Evolutionary conservation across 2,797 vertebrate genomes (phyloP).

Genomic region (Danio tinwini): DNA sequence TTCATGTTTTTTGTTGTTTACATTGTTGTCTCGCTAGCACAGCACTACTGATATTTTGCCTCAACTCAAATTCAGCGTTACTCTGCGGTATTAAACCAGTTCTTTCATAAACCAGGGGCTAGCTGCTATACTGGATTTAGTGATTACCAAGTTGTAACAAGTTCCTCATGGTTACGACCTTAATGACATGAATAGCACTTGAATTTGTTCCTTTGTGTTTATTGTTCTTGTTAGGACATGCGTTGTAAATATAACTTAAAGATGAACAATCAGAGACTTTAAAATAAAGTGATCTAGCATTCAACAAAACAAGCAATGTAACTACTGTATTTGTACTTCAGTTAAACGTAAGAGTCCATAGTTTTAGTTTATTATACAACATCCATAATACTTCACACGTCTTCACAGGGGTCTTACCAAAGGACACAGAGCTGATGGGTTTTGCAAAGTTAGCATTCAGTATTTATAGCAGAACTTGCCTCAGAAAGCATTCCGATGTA

Average conservation of each 20-base stretch:
- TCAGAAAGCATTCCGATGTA: constrained; percentile 21
- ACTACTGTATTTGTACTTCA: constrained; percentile 72
- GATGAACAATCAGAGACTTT: constrained; percentile 65
- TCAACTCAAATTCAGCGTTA: constrained; percentile 69
- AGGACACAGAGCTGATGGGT: not conserved
- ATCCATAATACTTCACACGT: constrained; percentile 47
- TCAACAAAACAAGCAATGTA: constrained; percentile 66
- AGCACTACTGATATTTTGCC: constrained; percentile 76
- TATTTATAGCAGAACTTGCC: constrained; percentile 9
- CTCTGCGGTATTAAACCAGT: constrained; percentile 47
- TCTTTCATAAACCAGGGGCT: constrained; percentile 50
- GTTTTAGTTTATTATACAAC: constrained; percentile 31
- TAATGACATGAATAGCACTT: constrained; percentile 68
- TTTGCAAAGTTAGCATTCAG: not conserved
- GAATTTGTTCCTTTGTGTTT: constrained; percentile 53
- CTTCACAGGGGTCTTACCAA: constrained; percentile 18
- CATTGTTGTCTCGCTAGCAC: constrained; percentile 73
- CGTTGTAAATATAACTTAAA: constrained; percentile 73
- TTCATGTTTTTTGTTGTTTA: constrained; percentile 71
- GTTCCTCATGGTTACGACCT: constrained; percentile 50
- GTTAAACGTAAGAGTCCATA: constrained; percentile 58
- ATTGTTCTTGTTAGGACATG: constrained; percentile 61
- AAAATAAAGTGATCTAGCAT: constrained; percentile 57
- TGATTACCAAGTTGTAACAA: constrained; percentile 57
- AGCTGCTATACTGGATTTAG: constrained; percentile 48